Evolutionary conservation across 2,888 invertebrate genomes (phyloP).

Genomic region (Tachina lurida): DNA sequence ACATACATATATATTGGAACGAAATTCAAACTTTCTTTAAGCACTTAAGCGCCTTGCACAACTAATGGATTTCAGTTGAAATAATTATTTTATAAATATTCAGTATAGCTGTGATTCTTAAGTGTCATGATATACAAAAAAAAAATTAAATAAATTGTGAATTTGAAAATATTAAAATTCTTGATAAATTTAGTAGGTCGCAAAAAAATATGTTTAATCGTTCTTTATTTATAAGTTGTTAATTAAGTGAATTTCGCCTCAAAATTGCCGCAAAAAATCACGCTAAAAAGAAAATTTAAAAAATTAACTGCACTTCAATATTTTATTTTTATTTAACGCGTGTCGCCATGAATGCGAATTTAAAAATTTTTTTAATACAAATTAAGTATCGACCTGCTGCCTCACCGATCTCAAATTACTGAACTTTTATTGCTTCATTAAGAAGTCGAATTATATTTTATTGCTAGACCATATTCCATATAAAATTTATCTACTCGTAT

Average conservation of each 20-base stretch:
- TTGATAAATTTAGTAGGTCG: no score
- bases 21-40: constrained; percentile 27
- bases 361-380: background rate
- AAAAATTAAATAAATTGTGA: background rate
- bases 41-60: background rate
- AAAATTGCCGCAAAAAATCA: no score
- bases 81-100: constrained; percentile 20
- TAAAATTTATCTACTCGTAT: background rate
- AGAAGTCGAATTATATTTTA: background rate
- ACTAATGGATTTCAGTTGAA: background rate
- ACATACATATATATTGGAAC: background rate
- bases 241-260: no score
- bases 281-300: no score
- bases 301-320: no score
- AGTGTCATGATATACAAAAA: background rate
- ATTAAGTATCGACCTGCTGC: background rate
- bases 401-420: background rate
- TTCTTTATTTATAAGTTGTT: no score
- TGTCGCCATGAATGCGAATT: background rate
- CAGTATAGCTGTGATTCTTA: background rate
- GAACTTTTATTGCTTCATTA: background rate
- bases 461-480: background rate
- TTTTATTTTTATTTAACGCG: no score
- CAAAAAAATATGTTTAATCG: no score
- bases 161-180: no score